A percentile compares a stretch with the other conserved stretches of the same genome.
Evolutionary conservation across 2,888 invertebrate genomes (phyloP).

Genomic region (Drosophila colorata): DNA sequence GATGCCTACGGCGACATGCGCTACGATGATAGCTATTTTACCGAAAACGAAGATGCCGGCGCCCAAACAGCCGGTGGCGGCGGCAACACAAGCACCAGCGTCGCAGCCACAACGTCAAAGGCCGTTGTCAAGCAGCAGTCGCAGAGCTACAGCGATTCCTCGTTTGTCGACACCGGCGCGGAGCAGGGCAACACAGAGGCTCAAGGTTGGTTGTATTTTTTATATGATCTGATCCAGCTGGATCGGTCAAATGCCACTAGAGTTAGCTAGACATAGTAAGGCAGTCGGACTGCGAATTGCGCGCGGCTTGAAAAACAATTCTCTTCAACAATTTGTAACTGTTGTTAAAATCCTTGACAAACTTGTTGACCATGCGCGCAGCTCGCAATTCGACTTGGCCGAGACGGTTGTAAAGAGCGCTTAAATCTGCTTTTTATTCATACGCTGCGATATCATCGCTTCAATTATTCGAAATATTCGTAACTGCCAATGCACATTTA

Average conservation of each 20-base stretch:
- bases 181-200: conserved; percentile 85
- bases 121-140: conserved; percentile 82
- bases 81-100: conserved; percentile 67
- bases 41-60: conserved; percentile 85
- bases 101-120: conserved; percentile 83
- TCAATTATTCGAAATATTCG: conserved; percentile 14
- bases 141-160: conserved; percentile 82
- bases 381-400: conserved; percentile 35
- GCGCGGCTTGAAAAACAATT: neutral
- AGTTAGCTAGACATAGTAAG: conserved; percentile 17
- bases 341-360: neutral
- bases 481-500: conserved; percentile 50
- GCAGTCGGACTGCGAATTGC: conserved; percentile 49
- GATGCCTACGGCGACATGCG: conserved; percentile 89
- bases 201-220: conserved; percentile 85
- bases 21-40: conserved; percentile 85
- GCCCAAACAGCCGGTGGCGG: conserved; percentile 61
- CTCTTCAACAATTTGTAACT: neutral
- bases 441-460: conserved; percentile 36
- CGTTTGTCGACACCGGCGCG: conserved; percentile 84
- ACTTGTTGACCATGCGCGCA: conserved; percentile 2
- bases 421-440: conserved; percentile 54
- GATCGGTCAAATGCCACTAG: conserved; percentile 32
- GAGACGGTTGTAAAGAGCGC: conserved; percentile 39
- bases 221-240: conserved; percentile 24